phyloP scores from a whole-genome alignment of 2,888 invertebrate genomes.

The Homarus gammarus region DNA sequence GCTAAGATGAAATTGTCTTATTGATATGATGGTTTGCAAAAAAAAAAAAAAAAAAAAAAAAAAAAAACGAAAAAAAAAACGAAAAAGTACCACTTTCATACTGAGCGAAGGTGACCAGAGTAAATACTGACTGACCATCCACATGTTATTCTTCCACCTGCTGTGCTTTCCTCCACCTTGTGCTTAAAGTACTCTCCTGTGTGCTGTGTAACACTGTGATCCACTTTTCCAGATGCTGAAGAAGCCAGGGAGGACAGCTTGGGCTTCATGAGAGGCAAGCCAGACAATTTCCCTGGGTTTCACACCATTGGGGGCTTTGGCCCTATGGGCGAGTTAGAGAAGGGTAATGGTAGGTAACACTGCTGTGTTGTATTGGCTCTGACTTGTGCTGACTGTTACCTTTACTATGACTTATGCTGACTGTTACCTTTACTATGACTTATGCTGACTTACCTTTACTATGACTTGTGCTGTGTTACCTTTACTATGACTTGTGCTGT shows the following conservation, averaged over 20 bases:
- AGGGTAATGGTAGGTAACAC: background rate
- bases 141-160: background rate
- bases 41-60: too few species aligned
- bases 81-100: too few species aligned
- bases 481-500: too few species aligned
- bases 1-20: too few species aligned
- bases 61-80: too few species aligned
- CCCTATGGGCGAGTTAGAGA: conserved; percentile 46
- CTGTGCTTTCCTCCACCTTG: background rate
- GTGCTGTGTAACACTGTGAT: background rate
- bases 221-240: conserved; percentile 23
- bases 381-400: background rate
- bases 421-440: background rate
- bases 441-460: too few species aligned
- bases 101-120: background rate
- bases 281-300: conserved; percentile 49
- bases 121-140: background rate
- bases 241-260: conserved; percentile 17
- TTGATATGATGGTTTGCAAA: too few species aligned
- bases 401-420: too few species aligned
- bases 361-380: background rate
- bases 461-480: too few species aligned
- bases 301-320: conserved; percentile 64
- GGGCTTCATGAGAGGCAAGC: conserved; percentile 52
- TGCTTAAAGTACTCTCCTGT: background rate